Percentiles rank a stretch among this genome's conserved stretches.
phyloP scores from a whole-genome alignment of 2,888 invertebrate genomes.

The Melieria crassipennis region DNA sequence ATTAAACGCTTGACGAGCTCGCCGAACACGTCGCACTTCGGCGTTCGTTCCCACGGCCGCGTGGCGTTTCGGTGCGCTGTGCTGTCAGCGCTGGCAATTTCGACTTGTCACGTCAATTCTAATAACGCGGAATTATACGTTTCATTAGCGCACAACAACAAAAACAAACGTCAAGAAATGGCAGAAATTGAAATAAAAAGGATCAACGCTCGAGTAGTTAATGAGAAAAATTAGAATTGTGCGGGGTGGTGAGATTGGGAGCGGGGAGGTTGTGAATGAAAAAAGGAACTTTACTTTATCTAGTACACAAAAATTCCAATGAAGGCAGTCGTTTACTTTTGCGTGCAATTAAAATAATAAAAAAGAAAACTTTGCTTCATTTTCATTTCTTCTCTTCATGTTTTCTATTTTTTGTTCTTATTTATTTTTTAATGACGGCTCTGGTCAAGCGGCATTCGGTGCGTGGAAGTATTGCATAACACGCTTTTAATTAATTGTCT shows the following conservation, averaged over 20 bases:
- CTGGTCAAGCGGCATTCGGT: background rate
- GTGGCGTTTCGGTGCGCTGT: background rate
- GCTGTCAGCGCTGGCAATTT: conserved; percentile 32
- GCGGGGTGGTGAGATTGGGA: background rate
- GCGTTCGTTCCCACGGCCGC: too few species aligned
- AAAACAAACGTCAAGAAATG: conserved; percentile 8
- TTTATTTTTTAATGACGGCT: background rate
- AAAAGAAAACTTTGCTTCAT: background rate
- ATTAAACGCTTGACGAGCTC: conserved; percentile 35
- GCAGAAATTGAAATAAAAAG: conserved; percentile 17
- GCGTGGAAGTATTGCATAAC: conserved; percentile 6
- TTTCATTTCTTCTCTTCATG: conserved; percentile 2
- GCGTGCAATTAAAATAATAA: background rate
- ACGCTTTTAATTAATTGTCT: conserved; percentile 48
- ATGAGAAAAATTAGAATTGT: background rate
- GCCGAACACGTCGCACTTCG: too few species aligned
- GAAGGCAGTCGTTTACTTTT: conserved; percentile 21
- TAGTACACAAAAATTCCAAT: conserved; percentile 25
- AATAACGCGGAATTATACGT: conserved; percentile 42
- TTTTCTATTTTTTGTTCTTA: conserved; percentile 17
- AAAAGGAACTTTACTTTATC: conserved; percentile 30
- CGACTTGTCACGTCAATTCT: conserved; percentile 40
- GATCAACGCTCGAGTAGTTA: conserved; percentile 3
- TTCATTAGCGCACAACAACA: conserved; percentile 34
- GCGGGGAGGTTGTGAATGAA: background rate